Evolutionary conservation across 2,797 vertebrate species (phyloP).

Genomic region (Eurystomus glaucurus): DNA sequence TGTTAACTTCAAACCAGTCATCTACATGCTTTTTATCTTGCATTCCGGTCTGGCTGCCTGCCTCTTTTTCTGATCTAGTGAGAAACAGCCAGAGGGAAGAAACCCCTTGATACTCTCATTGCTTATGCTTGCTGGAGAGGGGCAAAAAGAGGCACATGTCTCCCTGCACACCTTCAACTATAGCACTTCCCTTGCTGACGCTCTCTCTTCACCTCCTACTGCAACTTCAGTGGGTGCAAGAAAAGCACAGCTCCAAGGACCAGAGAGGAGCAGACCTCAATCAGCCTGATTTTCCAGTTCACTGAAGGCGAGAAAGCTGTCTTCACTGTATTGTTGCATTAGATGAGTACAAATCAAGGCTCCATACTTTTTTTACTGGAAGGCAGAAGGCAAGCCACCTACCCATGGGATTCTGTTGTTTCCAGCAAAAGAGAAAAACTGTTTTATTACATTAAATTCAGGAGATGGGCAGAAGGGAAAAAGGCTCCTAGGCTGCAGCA

Average conservation of each 20-base stretch:
- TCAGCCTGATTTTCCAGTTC: background rate
- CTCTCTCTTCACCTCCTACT: background rate
- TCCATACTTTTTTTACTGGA: background rate
- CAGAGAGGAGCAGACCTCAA: background rate
- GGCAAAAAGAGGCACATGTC: background rate
- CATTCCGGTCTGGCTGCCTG: background rate
- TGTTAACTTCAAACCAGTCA: background rate
- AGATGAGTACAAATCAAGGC: background rate
- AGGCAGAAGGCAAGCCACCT: background rate
- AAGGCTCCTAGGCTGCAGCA: background rate
- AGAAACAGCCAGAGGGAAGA: background rate
- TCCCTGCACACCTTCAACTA: background rate
- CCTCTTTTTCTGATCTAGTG: background rate
- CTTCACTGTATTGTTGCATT: background rate
- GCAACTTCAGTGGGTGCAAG: background rate
- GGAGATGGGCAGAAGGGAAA: background rate
- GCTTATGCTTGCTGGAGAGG: background rate
- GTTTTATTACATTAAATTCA: background rate
- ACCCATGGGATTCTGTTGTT: background rate
- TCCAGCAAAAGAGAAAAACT: background rate
- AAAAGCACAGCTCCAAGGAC: background rate
- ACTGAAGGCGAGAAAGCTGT: background rate
- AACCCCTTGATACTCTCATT: accelerated
- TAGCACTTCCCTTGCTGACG: background rate
- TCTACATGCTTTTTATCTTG: background rate